Conservation (phyloP, 2,888 invertebrate species). For the Dasypolia templi region DNA sequence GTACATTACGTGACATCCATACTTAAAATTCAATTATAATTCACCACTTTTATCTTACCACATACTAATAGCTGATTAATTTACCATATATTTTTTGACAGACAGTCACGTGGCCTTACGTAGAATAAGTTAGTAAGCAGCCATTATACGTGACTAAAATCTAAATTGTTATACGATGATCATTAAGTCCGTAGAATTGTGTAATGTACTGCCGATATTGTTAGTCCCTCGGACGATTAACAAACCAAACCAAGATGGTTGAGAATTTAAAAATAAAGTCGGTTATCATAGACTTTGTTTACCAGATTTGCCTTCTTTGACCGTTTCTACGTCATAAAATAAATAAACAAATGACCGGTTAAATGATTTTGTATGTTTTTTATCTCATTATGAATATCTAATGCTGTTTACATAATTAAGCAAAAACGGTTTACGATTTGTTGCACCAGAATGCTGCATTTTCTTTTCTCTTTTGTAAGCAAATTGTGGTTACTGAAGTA, state of each 20-base stretch:
- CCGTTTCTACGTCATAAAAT: conserved; percentile 39
- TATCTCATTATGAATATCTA: not conserved
- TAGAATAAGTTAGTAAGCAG: conserved; percentile 1
- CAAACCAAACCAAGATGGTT: not conserved
- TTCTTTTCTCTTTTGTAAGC: conserved; percentile 17
- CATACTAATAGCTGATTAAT: conserved; percentile 10
- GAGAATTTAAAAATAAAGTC: conserved; percentile 17
- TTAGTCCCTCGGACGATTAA: not conserved
- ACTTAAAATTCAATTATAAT: not conserved
- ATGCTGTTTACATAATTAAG: not conserved
- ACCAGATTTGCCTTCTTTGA: conserved; percentile 21
- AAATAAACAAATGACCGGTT: not conserved
- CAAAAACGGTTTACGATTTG: conserved; percentile 15
- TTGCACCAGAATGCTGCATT: not conserved
- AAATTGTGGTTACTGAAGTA: not conserved
- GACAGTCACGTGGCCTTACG: conserved; percentile 6
- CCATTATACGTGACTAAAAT: conserved; percentile 43
- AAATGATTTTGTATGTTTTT: not conserved
- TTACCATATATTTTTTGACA: not conserved
- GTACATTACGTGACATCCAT: not conserved
- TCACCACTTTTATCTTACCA: conserved; percentile 3
- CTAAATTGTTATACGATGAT: conserved; percentile 1
- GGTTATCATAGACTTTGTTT: conserved; percentile 28
- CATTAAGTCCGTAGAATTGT: not conserved
- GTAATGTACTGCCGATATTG: not conserved